Evolutionary conservation across 2,797 vertebrate genomes (phyloP).

Genomic region (Eulemur coronatus): DNA sequence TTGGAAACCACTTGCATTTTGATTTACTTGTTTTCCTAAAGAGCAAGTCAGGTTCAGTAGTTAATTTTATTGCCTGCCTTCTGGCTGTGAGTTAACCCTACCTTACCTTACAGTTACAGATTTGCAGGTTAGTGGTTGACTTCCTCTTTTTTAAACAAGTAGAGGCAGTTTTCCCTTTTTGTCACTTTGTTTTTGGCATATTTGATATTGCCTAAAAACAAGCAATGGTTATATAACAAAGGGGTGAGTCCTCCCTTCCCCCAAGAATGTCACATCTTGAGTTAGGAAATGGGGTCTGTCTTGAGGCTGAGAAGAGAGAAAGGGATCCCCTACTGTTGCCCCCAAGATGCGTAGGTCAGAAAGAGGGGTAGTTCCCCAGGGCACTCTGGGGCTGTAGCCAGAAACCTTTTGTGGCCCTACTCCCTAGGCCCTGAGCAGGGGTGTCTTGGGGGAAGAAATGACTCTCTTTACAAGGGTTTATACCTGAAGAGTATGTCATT

Average conservation of each 20-base stretch:
- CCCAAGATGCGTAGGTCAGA: background rate
- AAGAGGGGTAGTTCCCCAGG: background rate
- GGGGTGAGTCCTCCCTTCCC: background rate
- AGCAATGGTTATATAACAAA: background rate
- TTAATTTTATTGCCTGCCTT: background rate
- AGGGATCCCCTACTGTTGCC: background rate
- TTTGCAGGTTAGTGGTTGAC: too few species aligned
- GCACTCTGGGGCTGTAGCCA: background rate
- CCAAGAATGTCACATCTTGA: background rate
- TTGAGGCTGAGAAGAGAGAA: background rate
- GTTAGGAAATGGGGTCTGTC: background rate
- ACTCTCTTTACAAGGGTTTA: background rate
- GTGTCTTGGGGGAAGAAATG: background rate
- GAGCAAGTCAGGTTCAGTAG: background rate
- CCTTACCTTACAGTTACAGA: background rate
- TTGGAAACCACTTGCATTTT: background rate
- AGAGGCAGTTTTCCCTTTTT: background rate
- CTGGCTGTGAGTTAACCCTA: background rate
- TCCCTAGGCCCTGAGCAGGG: rapidly evolving
- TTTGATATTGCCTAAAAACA: background rate
- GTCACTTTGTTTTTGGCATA: background rate
- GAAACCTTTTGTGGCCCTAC: background rate
- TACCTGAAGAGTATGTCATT: background rate
- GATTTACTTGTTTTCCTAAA: slow-evolving; percentile 6
- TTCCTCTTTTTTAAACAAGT: background rate